Base-by-base conservation (phyloP, 92 coral and sea anemone genomes). In the Metridium senile region DNA sequence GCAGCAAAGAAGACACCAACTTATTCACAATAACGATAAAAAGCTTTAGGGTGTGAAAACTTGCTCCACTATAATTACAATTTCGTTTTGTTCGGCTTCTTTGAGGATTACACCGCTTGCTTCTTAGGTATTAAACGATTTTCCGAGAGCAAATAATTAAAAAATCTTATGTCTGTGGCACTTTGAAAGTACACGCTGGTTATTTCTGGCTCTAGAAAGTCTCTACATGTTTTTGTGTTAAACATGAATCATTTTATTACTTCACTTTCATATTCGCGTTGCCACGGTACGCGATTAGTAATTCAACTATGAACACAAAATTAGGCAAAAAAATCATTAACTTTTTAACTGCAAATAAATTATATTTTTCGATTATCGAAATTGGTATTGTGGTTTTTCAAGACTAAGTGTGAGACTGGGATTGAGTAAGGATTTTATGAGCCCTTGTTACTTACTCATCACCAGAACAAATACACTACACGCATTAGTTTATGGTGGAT, bases 121-220 rank as follows among this genome's bases (percentile, higher is more conserved):
- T 73, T 57, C 78, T 16, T 63, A 58, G 78, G 78, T 73, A 73
- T 73, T 73, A 73, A 73, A 62, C 78, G 78, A 73, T 73, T 73
- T 58, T 58, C 68, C 53, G 57, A 73, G 78, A 34, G 68, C 78
- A 73, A 58, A 73, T 73, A 73, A 73, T 73, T 73, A 73, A 73
- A 73, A 58, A 58, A 25, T 45, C 49, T 62, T 51, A 29, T 26
- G 74, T 58, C 78, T 73, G 78, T 73, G 33, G 33, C 67, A 32
- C 78, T 73, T 73, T 57, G 53, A 20, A 47, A 22, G 25, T 51
- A 53, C n/a, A n/a, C n/a, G n/a, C n/a, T n/a, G n/a, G n/a, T n/a
- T n/a, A n/a, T n/a, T n/a, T n/a, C n/a, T n/a, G n/a, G n/a, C n/a
- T n/a, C n/a, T n/a, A n/a, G n/a, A n/a, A n/a, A n/a, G n/a, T n/a